phyloP scores from a whole-genome alignment of 2,797 vertebrate genomes.

The Natrix natrix region DNA sequence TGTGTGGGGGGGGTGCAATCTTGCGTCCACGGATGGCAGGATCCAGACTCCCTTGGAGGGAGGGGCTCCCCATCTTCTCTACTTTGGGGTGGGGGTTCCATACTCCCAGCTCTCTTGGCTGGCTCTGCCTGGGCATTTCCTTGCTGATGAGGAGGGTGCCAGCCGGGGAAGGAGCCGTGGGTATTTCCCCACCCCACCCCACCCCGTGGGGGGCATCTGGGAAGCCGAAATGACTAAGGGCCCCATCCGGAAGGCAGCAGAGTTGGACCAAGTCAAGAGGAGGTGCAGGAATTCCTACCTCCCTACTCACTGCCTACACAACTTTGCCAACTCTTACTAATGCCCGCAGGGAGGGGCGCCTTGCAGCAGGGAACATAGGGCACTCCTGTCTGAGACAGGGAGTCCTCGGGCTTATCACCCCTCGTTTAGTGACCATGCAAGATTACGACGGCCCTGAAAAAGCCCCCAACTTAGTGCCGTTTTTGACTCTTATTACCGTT shows the following conservation, averaged over 20 bases:
- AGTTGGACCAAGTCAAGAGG: background rate
- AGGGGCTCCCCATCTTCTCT: background rate
- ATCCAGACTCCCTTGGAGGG: background rate
- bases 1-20: too few relatives aligned
- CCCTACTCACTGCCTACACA: background rate
- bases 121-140: background rate
- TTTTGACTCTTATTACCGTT: too few relatives aligned
- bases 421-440: too few relatives aligned
- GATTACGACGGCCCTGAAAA: too few relatives aligned
- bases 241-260: background rate
- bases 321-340: background rate
- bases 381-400: background rate
- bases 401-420: background rate
- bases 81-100: background rate
- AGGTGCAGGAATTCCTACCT: background rate
- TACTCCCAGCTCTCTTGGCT: background rate
- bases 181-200: background rate
- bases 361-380: rapidly evolving
- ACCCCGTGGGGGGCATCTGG: background rate
- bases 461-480: rapidly evolving
- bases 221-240: background rate
- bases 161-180: background rate
- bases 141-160: background rate
- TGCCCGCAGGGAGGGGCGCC: background rate
- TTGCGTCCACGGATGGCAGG: rapidly evolving